Evolutionary conservation across 2,888 invertebrate genomes (phyloP).

Genomic region (Oligia fasciuncula): DNA sequence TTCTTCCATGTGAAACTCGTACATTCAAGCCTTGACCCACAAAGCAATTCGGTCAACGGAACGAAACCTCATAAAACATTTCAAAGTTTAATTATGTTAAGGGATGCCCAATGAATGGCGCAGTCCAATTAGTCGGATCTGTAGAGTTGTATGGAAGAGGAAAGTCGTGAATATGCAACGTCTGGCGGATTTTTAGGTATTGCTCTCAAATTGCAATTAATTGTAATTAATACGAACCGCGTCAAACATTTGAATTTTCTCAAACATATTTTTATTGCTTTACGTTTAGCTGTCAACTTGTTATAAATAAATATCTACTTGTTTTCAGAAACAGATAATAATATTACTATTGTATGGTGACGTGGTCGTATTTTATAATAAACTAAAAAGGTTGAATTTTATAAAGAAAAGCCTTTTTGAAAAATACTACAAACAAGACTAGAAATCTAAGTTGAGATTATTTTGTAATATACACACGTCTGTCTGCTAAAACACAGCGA

Average conservation of each 20-base stretch:
- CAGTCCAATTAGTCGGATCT: constrained; percentile 22
- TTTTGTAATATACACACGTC: constrained; percentile 20
- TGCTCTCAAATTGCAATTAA: background rate
- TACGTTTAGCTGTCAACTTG: background rate
- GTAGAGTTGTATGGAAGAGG: background rate
- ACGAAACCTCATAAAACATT: constrained; percentile 23
- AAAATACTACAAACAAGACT: constrained; percentile 16
- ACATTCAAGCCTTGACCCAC: constrained; percentile 23
- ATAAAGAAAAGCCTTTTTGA: background rate
- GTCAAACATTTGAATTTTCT: constrained; percentile 14
- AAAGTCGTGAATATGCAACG: background rate
- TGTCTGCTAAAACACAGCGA: background rate
- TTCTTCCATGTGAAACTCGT: background rate
- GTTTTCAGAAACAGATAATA: constrained; percentile 29
- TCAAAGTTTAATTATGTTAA: constrained; percentile 23
- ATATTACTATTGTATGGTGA: constrained; percentile 24
- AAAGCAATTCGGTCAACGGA: constrained; percentile 28
- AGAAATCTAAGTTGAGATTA: background rate
- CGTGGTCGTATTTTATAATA: constrained; percentile 28
- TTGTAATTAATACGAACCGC: constrained; percentile 1
- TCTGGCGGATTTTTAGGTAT: background rate
- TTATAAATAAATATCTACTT: constrained; percentile 14
- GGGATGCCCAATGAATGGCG: constrained; percentile 10
- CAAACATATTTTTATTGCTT: background rate
- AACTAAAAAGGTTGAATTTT: constrained; percentile 1